Conservation (phyloP, 2,797 vertebrate species). For the Prunella strophiata region DNA sequence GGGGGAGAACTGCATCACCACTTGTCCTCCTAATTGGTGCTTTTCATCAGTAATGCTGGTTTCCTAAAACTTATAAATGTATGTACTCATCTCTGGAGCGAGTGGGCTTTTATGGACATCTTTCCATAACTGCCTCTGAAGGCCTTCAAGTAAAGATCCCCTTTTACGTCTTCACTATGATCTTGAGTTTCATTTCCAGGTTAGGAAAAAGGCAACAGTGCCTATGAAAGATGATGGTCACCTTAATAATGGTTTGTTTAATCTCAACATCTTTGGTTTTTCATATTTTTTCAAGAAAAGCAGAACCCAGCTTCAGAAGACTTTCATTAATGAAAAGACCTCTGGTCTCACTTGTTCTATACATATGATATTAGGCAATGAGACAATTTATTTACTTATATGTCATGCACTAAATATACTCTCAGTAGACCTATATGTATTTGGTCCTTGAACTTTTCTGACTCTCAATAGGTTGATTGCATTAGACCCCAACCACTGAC, state of each 20-base stretch:
- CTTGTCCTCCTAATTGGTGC: not conserved
- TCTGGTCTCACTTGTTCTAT: not conserved
- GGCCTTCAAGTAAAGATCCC: not conserved
- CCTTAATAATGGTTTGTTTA: not conserved
- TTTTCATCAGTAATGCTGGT: not conserved
- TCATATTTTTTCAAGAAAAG: not conserved
- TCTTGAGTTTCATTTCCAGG: not conserved
- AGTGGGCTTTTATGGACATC: not conserved
- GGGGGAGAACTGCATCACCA: not conserved
- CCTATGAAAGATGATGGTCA: not conserved
- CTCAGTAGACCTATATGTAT: not conserved
- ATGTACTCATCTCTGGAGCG: no score
- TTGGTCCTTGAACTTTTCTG: not conserved
- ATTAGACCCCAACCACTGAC: accelerated
- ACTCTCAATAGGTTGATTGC: not conserved
- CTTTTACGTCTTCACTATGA: not conserved
- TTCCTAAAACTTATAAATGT: not conserved
- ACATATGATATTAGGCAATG: not conserved
- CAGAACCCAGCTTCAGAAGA: not conserved
- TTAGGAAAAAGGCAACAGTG: not conserved
- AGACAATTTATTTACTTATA: not conserved
- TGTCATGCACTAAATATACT: not conserved
- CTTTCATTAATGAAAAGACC: not conserved
- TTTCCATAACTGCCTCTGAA: not conserved
- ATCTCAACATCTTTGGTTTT: not conserved